Evolutionary conservation across 2,888 invertebrate species (phyloP).

Genomic region (Chrysolina haemoptera): DNA sequence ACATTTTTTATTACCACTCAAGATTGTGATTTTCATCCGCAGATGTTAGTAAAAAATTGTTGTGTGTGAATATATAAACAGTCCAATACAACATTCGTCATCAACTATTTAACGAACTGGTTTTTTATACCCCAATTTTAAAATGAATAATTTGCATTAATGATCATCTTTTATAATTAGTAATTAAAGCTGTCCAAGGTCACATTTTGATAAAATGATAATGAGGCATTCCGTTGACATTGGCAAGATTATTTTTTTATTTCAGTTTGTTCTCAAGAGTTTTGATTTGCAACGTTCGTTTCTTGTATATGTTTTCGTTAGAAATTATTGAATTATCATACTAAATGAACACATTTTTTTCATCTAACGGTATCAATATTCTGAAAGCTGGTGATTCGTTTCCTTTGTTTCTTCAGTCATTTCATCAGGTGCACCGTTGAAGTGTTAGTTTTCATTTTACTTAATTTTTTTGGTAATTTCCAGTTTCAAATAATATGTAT

Average conservation of each 20-base stretch:
- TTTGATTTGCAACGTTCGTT: neutral
- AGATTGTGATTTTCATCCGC: too few species aligned
- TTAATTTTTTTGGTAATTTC: too few species aligned
- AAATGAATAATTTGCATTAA: neutral
- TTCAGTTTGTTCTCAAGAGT: neutral
- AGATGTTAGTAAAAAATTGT: too few species aligned
- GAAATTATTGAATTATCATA: too few species aligned
- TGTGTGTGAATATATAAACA: too few species aligned
- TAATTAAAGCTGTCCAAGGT: neutral
- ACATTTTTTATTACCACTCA: too few species aligned
- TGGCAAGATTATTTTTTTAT: neutral
- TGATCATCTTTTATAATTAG: neutral
- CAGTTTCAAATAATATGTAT: too few species aligned
- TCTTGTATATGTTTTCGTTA: neutral
- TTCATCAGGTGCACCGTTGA: too few species aligned
- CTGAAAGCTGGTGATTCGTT: neutral
- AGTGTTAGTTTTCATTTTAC: too few species aligned
- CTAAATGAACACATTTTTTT: too few species aligned
- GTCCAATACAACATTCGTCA: too few species aligned
- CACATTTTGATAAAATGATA: neutral
- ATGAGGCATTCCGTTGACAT: neutral
- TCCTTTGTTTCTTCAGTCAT: neutral
- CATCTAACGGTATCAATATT: too few species aligned
- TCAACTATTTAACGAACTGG: neutral
- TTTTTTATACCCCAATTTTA: neutral